A percentile compares a stretch with the other conserved stretches of the same genome.
phyloP scores from a whole-genome alignment of 1,140 invertebrate species.

The Apis dorsata region DNA sequence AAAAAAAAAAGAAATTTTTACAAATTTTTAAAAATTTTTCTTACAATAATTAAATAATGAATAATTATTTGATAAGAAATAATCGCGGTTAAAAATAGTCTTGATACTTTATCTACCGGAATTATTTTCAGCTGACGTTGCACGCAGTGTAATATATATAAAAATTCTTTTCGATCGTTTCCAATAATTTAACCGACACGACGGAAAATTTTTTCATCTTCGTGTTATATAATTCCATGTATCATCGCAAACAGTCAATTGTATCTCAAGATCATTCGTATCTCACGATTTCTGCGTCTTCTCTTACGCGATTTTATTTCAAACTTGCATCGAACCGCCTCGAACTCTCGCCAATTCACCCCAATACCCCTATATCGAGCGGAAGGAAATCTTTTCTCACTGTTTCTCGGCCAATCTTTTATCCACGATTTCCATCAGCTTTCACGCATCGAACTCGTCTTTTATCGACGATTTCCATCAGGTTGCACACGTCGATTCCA shows the following conservation, averaged over 20 bases:
- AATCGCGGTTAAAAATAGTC: no score
- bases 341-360: neutral
- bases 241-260: neutral
- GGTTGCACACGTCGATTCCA: neutral
- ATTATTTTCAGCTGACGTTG: slow-evolving; percentile 8
- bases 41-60: neutral
- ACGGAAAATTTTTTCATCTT: neutral
- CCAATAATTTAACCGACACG: neutral
- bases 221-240: neutral
- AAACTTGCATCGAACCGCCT: neutral
- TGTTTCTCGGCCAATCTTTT: neutral
- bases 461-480: slow-evolving; percentile 2
- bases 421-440: slow-evolving; percentile 3
- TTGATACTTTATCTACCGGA: neutral
- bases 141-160: neutral
- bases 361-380: neutral
- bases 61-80: neutral
- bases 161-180: neutral
- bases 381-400: neutral
- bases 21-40: neutral
- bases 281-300: neutral
- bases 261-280: neutral
- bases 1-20: no score
- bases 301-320: neutral
- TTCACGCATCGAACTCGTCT: neutral